These are phyloP conservation scores for Eueides isabella DNA, from an alignment of 1,140 invertebrate species.

Conservation along the genomic window DNA sequence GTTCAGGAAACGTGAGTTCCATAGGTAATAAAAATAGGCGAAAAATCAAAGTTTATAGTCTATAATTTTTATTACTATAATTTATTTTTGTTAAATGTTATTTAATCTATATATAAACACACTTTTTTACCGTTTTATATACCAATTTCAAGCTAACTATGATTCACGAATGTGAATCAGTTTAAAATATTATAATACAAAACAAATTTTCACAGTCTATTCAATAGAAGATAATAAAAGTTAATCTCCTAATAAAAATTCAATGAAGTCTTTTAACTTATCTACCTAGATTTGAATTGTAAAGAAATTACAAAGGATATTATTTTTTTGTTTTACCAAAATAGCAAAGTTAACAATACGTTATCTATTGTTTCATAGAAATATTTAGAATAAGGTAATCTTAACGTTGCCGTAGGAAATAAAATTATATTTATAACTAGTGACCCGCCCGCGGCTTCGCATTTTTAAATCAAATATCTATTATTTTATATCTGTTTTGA, in stretches of 20 bases:
- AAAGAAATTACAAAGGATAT: constrained; percentile 4
- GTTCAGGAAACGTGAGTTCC: no score
- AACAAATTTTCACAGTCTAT: not conserved
- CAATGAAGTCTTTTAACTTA: not conserved
- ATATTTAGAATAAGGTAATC: not conserved
- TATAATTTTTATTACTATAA: no score
- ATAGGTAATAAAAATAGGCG: no score
- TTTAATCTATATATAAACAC: no score
- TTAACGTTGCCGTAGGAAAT: not conserved
- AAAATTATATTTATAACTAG: not conserved
- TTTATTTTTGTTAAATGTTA: no score
- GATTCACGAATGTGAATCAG: constrained; percentile 6
- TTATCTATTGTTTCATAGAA: constrained; percentile 11
- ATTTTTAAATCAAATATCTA: no score
- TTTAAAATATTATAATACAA: not conserved
- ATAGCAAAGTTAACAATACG: not conserved
- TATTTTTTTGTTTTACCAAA: constrained; percentile 12
- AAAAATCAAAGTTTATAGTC: no score
- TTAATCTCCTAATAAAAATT: constrained; percentile 9
- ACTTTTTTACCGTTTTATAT: no score
- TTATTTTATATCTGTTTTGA: no score
- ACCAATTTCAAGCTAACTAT: not conserved
- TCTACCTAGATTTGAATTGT: constrained; percentile 1
- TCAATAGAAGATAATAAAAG: constrained; percentile 3
- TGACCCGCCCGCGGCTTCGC: no score